phyloP scores from a whole-genome alignment of 2,888 invertebrate species.

The Tipula unca region DNA sequence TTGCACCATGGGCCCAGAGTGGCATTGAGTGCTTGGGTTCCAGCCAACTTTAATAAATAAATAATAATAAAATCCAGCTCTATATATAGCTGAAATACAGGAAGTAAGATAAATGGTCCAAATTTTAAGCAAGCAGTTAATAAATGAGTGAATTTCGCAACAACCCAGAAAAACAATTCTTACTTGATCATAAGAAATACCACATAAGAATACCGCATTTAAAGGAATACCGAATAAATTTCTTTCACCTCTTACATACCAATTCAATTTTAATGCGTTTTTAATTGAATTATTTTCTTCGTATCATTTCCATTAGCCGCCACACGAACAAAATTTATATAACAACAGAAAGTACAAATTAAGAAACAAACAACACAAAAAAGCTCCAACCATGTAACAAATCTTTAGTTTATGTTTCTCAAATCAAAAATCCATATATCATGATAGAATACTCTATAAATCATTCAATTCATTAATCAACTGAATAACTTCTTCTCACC shows the following conservation, averaged over 20 bases:
- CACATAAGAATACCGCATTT: too few species aligned
- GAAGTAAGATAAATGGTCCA: too few species aligned
- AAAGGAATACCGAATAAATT: too few species aligned
- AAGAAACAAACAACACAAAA: neutral
- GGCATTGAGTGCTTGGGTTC: too few species aligned
- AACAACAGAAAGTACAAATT: neutral
- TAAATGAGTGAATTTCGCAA: too few species aligned
- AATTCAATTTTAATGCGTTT: neutral
- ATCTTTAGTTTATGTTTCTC: neutral
- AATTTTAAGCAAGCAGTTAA: too few species aligned
- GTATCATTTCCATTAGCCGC: neutral
- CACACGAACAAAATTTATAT: neutral
- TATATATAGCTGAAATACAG: too few species aligned
- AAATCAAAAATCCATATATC: neutral
- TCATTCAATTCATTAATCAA: slow-evolving; percentile 14
- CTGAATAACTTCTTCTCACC: neutral
- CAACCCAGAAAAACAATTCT: too few species aligned
- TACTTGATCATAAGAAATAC: too few species aligned
- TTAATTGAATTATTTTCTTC: neutral
- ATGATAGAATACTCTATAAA: slow-evolving; percentile 8
- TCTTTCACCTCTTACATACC: neutral
- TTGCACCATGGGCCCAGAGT: too few species aligned
- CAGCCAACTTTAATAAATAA: too few species aligned
- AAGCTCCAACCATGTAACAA: neutral
- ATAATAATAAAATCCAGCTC: too few species aligned